These are phyloP conservation scores for Isoperla grammatica DNA, from an alignment of 2,888 invertebrate genomes.

Conservation along the genomic window DNA sequence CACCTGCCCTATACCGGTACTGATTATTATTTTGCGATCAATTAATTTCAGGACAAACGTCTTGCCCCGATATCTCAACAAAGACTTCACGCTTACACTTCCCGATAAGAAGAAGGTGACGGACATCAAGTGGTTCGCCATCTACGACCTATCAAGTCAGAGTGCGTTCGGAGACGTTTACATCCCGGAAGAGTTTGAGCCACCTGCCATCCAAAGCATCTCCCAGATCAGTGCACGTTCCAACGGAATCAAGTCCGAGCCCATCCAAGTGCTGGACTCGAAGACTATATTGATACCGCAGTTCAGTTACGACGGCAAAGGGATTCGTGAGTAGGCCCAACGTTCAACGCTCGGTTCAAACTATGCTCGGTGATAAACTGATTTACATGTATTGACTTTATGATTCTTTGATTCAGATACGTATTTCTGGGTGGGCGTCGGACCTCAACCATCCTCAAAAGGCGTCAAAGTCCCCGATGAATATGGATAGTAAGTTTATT, in stretches of 20 bases:
- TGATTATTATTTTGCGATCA: no score
- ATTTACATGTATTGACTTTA: background rate
- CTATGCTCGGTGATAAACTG: background rate
- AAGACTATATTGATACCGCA: conserved; percentile 70
- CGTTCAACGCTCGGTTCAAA: background rate
- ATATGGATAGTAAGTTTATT: conserved; percentile 81
- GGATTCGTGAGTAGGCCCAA: conserved; percentile 48
- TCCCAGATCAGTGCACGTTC: conserved; percentile 55
- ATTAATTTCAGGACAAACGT: conserved; percentile 68
- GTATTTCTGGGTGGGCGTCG: conserved; percentile 85
- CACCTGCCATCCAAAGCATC: conserved; percentile 65
- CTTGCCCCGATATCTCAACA: conserved; percentile 77
- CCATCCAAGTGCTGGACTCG: conserved; percentile 71
- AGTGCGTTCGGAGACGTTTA: conserved; percentile 86
- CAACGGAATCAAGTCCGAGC: conserved; percentile 63
- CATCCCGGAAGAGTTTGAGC: conserved; percentile 84
- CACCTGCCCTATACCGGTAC: no score
- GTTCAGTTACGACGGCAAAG: conserved; percentile 71
- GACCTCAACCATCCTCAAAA: conserved; percentile 77
- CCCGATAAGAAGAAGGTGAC: conserved; percentile 83
- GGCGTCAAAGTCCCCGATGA: conserved; percentile 84
- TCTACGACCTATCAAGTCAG: conserved; percentile 75
- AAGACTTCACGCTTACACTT: conserved; percentile 71
- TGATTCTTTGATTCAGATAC: conserved; percentile 47
- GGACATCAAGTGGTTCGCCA: conserved; percentile 82